Base-by-base conservation (phyloP, 2,888 invertebrate genomes). In the Hetaerina titia region DNA sequence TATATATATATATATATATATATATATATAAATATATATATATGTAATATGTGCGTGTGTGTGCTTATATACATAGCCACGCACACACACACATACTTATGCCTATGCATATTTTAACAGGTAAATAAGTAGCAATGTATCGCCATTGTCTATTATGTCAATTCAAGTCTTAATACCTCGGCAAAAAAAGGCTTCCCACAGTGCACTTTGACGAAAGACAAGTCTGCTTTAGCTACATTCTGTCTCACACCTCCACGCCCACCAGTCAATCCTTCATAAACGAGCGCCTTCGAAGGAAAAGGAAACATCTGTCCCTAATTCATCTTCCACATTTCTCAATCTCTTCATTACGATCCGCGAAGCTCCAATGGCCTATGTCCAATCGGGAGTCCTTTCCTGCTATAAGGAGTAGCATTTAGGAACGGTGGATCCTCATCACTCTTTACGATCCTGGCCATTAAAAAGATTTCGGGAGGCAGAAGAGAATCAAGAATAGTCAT, bases 351-450 rank as follows among this genome's bases (percentile, higher is more conserved):
- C 90, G 64, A n/a, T 89, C 22, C 58, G 89, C 64, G 64, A 25
- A 69, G 69, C 69, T 45, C 92, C 92, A 74, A 92, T 92, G 92
- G 92, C 92, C 69, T 56, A 63, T 63, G 90, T 90, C 90, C 90
- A 90, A 90, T 90, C 90, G 92, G n/a, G 92, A n/a, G 69, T 56
- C 69, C 90, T 56, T 64, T 56, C 69, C 64, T 15, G 57, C n/a
- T 31, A 31, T 31, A 22, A n/a, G 22, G 89, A 89, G 89, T 22
- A 22, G 81, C 81, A 81, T 81, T 81, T 81, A 81, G 63, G 57
- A 25, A 19, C 92, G 63, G 69, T 74, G 69, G 92, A 31, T 90
- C 90, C 56, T 56, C 69, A 56, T 69, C 69, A 92, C 11, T 64
- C 92, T 45, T n/a, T 45, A 19, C 69, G 64, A 69, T 69, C 57